These are phyloP conservation scores for Heterodera schachtii DNA, from an alignment of 1,140 invertebrate species.

Conservation along the genomic window DNA sequence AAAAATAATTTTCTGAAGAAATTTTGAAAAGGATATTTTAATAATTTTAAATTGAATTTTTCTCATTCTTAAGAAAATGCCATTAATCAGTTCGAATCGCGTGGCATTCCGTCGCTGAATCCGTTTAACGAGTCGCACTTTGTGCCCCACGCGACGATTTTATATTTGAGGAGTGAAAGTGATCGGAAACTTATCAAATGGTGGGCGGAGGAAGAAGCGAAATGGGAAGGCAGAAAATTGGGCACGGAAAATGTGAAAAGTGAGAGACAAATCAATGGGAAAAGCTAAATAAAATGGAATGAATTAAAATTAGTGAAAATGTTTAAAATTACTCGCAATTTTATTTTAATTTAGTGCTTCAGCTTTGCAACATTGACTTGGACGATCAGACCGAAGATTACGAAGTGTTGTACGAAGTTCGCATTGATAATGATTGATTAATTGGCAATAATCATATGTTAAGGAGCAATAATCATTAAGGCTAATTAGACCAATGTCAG, in stretches of 20 bases:
- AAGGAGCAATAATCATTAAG: no score
- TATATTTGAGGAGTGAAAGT: not conserved
- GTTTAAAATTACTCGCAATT: not conserved
- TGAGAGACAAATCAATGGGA: not conserved
- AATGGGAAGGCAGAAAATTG: conserved; percentile 1
- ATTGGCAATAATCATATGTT: no score
- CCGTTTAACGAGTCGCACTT: not conserved
- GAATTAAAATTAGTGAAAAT: not conserved
- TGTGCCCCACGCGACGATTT: not conserved
- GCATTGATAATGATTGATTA: not conserved
- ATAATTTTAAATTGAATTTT: no score
- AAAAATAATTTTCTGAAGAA: no score
- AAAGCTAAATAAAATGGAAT: no score
- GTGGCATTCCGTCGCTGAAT: not conserved
- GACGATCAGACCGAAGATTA: not conserved
- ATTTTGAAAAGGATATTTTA: no score
- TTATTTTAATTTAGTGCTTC: not conserved
- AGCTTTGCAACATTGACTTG: not conserved
- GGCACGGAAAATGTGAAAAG: not conserved
- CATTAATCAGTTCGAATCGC: not conserved
- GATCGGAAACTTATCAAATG: not conserved
- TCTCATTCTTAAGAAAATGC: not conserved
- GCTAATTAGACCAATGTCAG: no score
- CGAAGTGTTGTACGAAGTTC: not conserved
- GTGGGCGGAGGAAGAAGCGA: not conserved